phyloP scores from a whole-genome alignment of 2,113 vertebrate species.

The Heliornis fulica region DNA sequence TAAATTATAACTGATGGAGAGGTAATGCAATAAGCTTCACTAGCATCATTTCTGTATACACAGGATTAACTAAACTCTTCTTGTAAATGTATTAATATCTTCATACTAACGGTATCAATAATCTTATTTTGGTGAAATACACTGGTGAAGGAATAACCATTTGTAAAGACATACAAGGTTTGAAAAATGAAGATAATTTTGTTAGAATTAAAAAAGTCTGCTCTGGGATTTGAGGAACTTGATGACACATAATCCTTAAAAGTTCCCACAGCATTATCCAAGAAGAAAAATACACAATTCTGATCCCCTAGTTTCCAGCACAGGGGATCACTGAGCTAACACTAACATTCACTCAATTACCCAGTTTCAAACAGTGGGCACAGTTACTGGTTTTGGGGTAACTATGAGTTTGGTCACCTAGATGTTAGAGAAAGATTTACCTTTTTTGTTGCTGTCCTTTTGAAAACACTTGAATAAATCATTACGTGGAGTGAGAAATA shows the following conservation, averaged over 20 bases:
- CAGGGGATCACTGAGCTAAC: background rate
- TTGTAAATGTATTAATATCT: background rate
- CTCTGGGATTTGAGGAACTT: background rate
- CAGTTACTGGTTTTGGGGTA: background rate
- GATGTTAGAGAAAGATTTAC: background rate
- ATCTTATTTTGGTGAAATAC: background rate
- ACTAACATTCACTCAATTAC: background rate
- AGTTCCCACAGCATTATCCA: background rate
- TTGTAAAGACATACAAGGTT: background rate
- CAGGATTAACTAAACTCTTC: background rate
- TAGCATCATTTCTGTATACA: background rate
- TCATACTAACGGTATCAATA: background rate
- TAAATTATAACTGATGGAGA: background rate
- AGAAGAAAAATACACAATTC: background rate
- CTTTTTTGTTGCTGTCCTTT: background rate
- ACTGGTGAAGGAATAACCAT: background rate
- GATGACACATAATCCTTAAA: background rate
- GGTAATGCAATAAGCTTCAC: background rate
- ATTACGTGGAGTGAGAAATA: background rate
- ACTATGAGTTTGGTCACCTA: background rate
- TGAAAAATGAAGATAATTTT: background rate
- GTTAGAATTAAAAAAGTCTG: background rate
- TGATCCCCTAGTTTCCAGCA: background rate
- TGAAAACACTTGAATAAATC: background rate
- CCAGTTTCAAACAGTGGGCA: background rate